Percentiles rank a stretch among this genome's conserved stretches.
Conservation (phyloP, 2,888 invertebrate species). For the Morpho achilles region DNA sequence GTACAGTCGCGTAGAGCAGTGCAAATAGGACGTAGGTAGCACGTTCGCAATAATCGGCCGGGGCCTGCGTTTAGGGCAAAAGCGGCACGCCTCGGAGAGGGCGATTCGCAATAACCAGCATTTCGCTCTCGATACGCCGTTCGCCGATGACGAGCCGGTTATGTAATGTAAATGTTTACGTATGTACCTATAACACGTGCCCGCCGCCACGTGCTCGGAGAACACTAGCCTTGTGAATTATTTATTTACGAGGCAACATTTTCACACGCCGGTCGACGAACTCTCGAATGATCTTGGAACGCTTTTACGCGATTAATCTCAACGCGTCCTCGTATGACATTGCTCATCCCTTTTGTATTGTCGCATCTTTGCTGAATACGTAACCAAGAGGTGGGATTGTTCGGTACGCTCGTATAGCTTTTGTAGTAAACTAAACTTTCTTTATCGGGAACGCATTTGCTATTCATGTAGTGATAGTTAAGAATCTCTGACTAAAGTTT, state of each 20-base stretch:
- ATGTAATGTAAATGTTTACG: slow-evolving; percentile 78
- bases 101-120: slow-evolving; percentile 51
- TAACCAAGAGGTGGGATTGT: slow-evolving; percentile 11
- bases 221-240: slow-evolving; percentile 80
- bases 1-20: slow-evolving; percentile 18
- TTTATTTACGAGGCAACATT: slow-evolving; percentile 78
- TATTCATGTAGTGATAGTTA: too few species aligned
- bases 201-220: slow-evolving; percentile 72
- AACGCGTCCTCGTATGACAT: slow-evolving; percentile 47
- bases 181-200: slow-evolving; percentile 73
- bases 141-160: slow-evolving; percentile 74
- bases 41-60: slow-evolving; percentile 23
- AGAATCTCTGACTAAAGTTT: too few species aligned
- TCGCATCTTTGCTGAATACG: slow-evolving; percentile 7
- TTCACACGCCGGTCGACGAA: slow-evolving; percentile 78
- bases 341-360: slow-evolving; percentile 34
- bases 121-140: slow-evolving; percentile 67
- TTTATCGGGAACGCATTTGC: too few species aligned
- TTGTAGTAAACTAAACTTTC: too few species aligned
- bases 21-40: slow-evolving; percentile 15
- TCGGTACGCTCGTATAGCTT: not conserved
- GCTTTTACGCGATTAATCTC: slow-evolving; percentile 73
- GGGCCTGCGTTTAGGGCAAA: slow-evolving; percentile 25
- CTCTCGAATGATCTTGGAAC: slow-evolving; percentile 74
- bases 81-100: slow-evolving; percentile 38